Conservation (phyloP, 2,797 vertebrate species). For the Cirrhinus mrigala region DNA sequence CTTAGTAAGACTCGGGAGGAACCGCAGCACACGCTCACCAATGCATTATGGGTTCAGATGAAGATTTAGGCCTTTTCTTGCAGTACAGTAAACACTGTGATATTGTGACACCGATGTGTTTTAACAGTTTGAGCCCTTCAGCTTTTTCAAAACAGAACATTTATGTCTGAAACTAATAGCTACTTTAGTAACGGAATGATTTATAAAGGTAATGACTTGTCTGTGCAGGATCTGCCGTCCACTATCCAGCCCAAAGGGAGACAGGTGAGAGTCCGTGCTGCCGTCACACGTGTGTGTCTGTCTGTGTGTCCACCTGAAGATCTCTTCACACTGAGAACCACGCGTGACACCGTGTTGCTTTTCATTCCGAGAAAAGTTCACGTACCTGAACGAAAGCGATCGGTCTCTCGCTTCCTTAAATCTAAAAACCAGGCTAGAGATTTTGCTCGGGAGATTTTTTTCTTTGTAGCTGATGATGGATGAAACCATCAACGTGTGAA, state of each 20-base stretch:
- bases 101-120: background rate
- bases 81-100: background rate
- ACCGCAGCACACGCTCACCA: background rate
- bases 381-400: background rate
- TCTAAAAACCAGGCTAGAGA: background rate
- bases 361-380: background rate
- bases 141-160: background rate
- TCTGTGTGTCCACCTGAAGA: background rate
- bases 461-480: background rate
- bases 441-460: background rate
- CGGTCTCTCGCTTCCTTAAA: background rate
- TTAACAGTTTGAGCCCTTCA: background rate
- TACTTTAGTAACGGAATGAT: background rate
- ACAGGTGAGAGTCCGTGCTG: constrained; percentile 84
- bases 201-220: constrained; percentile 59
- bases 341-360: background rate
- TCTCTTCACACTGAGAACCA: background rate
- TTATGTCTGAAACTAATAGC: background rate
- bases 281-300: background rate
- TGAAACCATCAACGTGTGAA: too few relatives aligned
- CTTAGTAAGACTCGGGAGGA: constrained; percentile 86
- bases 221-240: constrained; percentile 93
- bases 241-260: constrained; percentile 96
- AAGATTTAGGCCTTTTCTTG: background rate
- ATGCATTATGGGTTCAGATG: background rate